Conservation (phyloP, 1,140 invertebrate genomes). For the Amyelois transitella region DNA sequence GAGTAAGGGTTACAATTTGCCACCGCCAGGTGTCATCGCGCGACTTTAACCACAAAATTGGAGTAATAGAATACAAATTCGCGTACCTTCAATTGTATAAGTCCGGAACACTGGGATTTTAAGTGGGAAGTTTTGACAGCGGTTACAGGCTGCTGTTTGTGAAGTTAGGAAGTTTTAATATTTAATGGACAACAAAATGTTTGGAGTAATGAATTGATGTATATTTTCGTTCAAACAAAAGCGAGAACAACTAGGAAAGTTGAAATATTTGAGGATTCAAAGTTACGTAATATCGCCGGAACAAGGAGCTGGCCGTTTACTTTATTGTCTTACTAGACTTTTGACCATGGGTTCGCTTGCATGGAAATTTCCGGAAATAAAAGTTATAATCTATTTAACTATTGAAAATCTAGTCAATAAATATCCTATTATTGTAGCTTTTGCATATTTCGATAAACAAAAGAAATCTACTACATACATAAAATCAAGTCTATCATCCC, state of each 20-base stretch:
- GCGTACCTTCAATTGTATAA: constrained; percentile 8
- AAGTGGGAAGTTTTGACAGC: constrained; percentile 26
- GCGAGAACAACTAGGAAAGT: background rate
- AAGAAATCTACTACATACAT: no score
- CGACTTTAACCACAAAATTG: constrained; percentile 20
- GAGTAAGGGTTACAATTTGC: constrained; percentile 22
- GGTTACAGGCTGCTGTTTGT: constrained; percentile 26
- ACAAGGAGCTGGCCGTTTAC: background rate
- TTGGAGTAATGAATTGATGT: constrained; percentile 17
- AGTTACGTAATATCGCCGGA: background rate
- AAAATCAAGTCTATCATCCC: no score
- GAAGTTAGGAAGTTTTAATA: constrained; percentile 41
- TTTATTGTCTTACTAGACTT: no score
- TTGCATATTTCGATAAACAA: no score
- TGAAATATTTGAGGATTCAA: background rate
- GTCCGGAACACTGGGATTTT: constrained; percentile 15
- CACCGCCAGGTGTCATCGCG: constrained; percentile 1
- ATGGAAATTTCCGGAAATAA: no score
- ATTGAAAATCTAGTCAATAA: no score
- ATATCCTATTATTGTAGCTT: no score
- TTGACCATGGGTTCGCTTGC: no score
- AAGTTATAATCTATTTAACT: no score
- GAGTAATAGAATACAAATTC: constrained; percentile 23
- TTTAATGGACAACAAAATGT: constrained; percentile 34
- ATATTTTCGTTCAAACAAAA: background rate